These are phyloP conservation scores for Heliothis subflexa DNA, from an alignment of 1,140 invertebrate species.

Conservation along the genomic window DNA sequence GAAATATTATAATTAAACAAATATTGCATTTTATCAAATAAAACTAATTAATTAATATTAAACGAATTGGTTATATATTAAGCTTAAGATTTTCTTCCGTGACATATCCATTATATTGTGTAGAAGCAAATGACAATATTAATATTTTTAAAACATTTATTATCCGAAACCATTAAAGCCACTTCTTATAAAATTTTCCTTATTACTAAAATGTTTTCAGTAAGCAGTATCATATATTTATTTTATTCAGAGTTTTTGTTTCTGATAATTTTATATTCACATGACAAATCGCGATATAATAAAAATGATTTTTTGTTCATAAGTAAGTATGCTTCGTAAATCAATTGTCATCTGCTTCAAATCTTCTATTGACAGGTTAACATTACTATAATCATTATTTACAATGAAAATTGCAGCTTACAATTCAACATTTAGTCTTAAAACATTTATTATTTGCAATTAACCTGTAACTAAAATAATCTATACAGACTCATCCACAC, in stretches of 20 bases:
- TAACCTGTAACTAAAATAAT: conserved; percentile 4
- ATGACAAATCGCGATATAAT: too few relatives aligned
- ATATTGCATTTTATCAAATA: background rate
- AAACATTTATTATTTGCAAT: conserved; percentile 7
- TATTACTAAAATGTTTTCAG: too few relatives aligned
- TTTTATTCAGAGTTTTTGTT: too few relatives aligned
- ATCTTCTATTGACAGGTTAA: background rate
- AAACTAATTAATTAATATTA: background rate
- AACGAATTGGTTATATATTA: background rate
- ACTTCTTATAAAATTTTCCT: too few relatives aligned
- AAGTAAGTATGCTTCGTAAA: too few relatives aligned
- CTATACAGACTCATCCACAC: conserved; percentile 26
- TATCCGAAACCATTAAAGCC: too few relatives aligned
- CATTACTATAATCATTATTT: background rate
- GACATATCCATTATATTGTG: background rate
- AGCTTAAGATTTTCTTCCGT: background rate
- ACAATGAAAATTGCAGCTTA: conserved; percentile 15
- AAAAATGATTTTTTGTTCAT: too few relatives aligned
- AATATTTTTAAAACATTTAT: background rate
- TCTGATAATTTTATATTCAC: too few relatives aligned
- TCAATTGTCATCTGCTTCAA: conserved; percentile 20
- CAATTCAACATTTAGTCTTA: conserved; percentile 5
- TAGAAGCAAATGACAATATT: conserved; percentile 19
- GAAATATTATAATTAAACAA: conserved; percentile 12
- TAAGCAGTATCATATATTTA: too few relatives aligned